Evolutionary conservation across 2,113 vertebrate species (phyloP), one percentile per base, ranked within the genome.

Genomic region (Heterocephalus glaber): DNA sequence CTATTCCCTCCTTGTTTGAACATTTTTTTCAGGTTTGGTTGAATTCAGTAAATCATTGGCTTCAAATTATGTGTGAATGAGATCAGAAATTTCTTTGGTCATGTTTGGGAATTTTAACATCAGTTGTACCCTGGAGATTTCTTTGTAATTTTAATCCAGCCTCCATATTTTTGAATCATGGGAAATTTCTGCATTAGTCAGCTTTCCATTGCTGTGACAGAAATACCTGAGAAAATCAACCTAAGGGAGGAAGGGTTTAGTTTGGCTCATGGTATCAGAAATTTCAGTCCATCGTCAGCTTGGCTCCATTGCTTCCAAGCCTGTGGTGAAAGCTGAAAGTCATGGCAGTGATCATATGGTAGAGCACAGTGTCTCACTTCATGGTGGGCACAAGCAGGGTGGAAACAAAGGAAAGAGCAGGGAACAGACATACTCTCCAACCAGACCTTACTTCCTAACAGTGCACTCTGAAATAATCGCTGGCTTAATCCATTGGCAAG

Each of bases 131-230:
- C 83, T 70, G 4, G 10, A 79, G 41, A 82, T 88, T 89, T 96
- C 58, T 72, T 93, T 65, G 10, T 90, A 61, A 85, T 81, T 90
- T 83, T 76, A 54, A 86, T 49, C 35, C 54, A 92, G 28, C 17
- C 10, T 96, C 38, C 56, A 66, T 3, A 44, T 80, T 95, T 96
- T 56, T 95, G 77, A 96, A 88, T 49, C 20, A 52, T 6, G 16
- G 5, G 35, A 10, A 7, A 86, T 92, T 54, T 83, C 38, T 60
- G 28, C 33, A 28, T 33, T 49, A 35, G 14, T 77, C 16, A 33
- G 47, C 16, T 79, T 33, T 79, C 14, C 47, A 52, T 30, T 30
- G 47, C 47, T 79, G 28, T 17, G 76, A 79, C 47, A 79, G 26
- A 52, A 79, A 33, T 35, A 47, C 16, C 44, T 33, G 13, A 79